These are phyloP conservation scores for Neuroterus valhalla DNA, from an alignment of 1,140 invertebrate genomes.

Conservation along the genomic window DNA sequence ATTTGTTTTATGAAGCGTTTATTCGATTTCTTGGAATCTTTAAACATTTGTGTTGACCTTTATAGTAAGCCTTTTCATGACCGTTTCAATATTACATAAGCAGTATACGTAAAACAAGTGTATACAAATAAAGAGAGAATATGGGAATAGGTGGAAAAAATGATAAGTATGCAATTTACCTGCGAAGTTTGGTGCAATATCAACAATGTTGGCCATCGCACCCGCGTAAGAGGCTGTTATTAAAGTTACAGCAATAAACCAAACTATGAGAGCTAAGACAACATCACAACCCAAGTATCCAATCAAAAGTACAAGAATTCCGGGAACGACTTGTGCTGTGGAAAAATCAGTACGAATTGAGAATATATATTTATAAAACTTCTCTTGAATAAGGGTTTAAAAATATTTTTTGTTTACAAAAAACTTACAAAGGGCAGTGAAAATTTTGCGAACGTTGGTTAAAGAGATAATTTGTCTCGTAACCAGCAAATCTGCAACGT, in stretches of 20 bases:
- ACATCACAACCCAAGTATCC: conserved; percentile 81
- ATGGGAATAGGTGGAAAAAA: not conserved
- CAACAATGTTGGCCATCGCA: conserved; percentile 85
- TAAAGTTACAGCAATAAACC: conserved; percentile 83
- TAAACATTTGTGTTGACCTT: too few relatives aligned
- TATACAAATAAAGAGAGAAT: not conserved
- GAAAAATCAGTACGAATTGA: conserved; percentile 37
- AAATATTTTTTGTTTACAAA: conserved; percentile 22
- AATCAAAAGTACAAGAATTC: conserved; percentile 79
- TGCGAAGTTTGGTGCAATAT: conserved; percentile 84
- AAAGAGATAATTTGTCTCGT: conserved; percentile 77
- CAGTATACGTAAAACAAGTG: too few relatives aligned
- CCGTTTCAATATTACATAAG: too few relatives aligned
- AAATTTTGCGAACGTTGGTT: conserved; percentile 81
- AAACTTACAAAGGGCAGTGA: conserved; percentile 79
- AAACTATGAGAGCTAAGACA: conserved; percentile 77
- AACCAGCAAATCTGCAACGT: conserved; percentile 80
- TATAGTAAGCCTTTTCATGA: too few relatives aligned
- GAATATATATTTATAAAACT: not conserved
- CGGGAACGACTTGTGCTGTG: conserved; percentile 81
- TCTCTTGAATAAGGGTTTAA: not conserved
- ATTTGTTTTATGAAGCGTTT: too few relatives aligned
- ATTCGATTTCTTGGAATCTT: too few relatives aligned
- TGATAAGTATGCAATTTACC: conserved; percentile 58
- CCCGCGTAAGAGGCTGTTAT: conserved; percentile 84